These are phyloP conservation scores for Lycocerus yunnanus DNA, from an alignment of 2,888 invertebrate genomes.

Conservation along the genomic window DNA sequence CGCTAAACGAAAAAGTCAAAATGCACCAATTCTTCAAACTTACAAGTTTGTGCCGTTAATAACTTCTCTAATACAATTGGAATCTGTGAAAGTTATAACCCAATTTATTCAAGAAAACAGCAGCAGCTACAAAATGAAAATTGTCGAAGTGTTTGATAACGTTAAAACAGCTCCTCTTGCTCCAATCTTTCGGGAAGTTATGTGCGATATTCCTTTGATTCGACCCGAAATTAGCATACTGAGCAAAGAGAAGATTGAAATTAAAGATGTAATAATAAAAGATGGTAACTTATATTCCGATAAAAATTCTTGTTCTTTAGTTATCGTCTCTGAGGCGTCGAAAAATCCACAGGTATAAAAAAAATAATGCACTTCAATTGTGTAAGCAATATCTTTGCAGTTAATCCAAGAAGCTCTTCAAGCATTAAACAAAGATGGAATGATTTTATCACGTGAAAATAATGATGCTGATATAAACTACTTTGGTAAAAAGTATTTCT, in stretches of 20 bases:
- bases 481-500: background rate
- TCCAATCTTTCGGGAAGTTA: constrained; percentile 61
- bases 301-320: background rate
- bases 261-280: constrained; percentile 61
- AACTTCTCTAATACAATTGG: constrained; percentile 32
- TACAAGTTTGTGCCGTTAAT: constrained; percentile 72
- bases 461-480: background rate
- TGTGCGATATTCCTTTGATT: constrained; percentile 71
- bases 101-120: constrained; percentile 77
- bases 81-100: constrained; percentile 63
- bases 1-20: constrained; percentile 67
- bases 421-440: background rate
- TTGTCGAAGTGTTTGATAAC: constrained; percentile 55
- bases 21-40: constrained; percentile 77
- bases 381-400: no score
- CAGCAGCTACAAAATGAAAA: constrained; percentile 64
- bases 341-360: background rate
- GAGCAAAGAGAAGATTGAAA: constrained; percentile 58
- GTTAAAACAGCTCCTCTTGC: constrained; percentile 58
- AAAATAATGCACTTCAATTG: no score
- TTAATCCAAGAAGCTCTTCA: no score
- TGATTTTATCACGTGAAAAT: background rate
- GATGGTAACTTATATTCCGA: constrained; percentile 45
- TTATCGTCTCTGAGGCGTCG: background rate
- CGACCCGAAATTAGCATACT: constrained; percentile 69